Percentiles rank a stretch among this genome's conserved stretches.
phyloP scores from a whole-genome alignment of 2,888 invertebrate genomes.

The Augiades crinisus region DNA sequence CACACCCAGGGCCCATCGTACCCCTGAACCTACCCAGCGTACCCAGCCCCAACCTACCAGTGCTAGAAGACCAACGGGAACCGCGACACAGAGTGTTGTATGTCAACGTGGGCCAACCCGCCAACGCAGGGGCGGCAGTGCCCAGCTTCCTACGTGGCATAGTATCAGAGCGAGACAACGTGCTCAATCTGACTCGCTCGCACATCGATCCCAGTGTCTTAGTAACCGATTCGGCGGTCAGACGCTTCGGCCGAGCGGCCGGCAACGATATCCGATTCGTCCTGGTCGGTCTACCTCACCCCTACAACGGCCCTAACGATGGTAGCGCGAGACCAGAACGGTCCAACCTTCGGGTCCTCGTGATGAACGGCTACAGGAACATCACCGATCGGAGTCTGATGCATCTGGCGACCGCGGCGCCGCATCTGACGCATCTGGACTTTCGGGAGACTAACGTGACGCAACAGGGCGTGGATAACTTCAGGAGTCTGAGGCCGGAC shows the following conservation, averaged over 20 bases:
- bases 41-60: constrained; percentile 5
- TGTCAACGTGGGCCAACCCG: constrained; percentile 48
- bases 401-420: constrained; percentile 83
- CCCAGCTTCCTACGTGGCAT: constrained; percentile 4
- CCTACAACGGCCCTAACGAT: constrained; percentile 31
- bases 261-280: constrained; percentile 55
- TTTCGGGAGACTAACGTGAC: constrained; percentile 86
- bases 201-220: constrained; percentile 42
- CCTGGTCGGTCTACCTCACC: constrained; percentile 43
- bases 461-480: constrained; percentile 80
- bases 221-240: constrained; percentile 56
- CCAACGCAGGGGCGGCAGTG: constrained; percentile 9
- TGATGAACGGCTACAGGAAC: constrained; percentile 80
- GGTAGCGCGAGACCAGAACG: constrained; percentile 50
- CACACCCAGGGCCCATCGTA: too few relatives aligned
- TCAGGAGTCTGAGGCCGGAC: constrained; percentile 81
- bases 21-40: background rate
- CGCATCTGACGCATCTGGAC: constrained; percentile 81
- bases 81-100: constrained; percentile 48
- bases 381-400: constrained; percentile 83
- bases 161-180: constrained; percentile 26
- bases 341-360: constrained; percentile 73
- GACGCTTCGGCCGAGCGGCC: constrained; percentile 57
- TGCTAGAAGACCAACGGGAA: constrained; percentile 31
- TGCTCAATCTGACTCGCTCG: constrained; percentile 30